Evolutionary conservation across 2,797 vertebrate genomes (phyloP), one percentile per base, ranked within the genome.

Genomic region (Limnodromus scolopaceus): DNA sequence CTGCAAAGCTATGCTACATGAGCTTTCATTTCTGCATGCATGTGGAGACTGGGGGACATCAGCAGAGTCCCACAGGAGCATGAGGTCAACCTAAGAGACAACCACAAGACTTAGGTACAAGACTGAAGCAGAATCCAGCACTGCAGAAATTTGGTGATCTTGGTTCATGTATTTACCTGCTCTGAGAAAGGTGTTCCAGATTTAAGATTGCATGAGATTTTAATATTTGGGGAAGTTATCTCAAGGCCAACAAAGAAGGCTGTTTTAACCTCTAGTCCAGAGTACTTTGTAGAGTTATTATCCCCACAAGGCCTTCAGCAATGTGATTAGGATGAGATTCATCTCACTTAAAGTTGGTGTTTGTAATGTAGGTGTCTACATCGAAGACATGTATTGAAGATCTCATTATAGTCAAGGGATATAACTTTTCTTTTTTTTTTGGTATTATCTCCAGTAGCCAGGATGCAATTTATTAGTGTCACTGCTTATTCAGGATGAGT

Each of bases 41-140:
- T 0, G 0, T 24, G n/a, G 38, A 53, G 19, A 46, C 6, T 11
- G 16, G 14, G 10, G 36, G 3, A 48, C 16, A 57, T 45, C 36
- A 89, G 38, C 36, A 84, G 43, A 63, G 20, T 25, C 48, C 51
- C n/a, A 30, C 4, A 60, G 28, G 13, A 69, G 38, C 41, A 69
- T 0, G 1, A 65, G 10, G 4, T 36, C n/a, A 90, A 43, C 24
- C 17, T 45, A 71, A 87, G n/a, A 45, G 19, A 43, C 27, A 64
- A 45, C 25, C 65, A 64, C 2, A 45, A 78, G n/a, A 53, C 53
- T 41, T 48, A 85, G 10, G 22, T 23, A 30, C 23, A 55, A 53
- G 32, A 53, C 15, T 34, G 20, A 55, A 38, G 81, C 51, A 78
- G 41, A 80, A 53, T 64, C 30, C 20, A 81, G 15, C 0, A 2